Percentiles rank a stretch among this genome's conserved stretches.
phyloP scores from a whole-genome alignment of 2,113 vertebrate genomes.

The Rostratula benghalensis region DNA sequence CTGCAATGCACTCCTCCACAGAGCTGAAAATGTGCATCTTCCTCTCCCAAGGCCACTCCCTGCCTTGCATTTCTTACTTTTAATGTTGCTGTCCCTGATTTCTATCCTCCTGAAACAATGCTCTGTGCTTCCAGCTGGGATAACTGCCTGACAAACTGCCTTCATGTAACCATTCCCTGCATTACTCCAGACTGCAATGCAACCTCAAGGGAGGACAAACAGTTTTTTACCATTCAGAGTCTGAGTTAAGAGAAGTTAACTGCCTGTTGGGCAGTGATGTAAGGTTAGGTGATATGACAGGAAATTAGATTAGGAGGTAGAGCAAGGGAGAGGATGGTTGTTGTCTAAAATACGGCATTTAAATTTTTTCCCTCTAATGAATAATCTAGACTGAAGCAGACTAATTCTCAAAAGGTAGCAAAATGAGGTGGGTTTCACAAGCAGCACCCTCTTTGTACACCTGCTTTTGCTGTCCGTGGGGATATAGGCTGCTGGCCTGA shows the following conservation, averaged over 20 bases:
- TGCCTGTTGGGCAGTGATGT: not conserved
- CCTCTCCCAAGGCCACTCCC: not conserved
- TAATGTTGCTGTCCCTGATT: not conserved
- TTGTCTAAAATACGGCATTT: not conserved
- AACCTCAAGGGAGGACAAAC: not conserved
- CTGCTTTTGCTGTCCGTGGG: no score
- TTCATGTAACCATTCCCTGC: not conserved
- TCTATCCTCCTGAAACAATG: not conserved
- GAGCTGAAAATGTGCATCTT: not conserved
- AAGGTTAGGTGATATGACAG: not conserved
- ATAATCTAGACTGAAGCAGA: not conserved
- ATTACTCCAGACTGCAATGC: not conserved
- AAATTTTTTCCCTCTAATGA: not conserved
- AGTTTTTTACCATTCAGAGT: not conserved
- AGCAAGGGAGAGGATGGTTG: not conserved
- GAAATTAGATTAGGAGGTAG: not conserved
- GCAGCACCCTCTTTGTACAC: not conserved
- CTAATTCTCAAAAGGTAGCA: not conserved
- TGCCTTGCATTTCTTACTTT: not conserved
- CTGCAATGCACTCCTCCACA: not conserved
- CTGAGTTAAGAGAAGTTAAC: not conserved
- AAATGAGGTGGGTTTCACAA: not conserved
- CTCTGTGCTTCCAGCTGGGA: not conserved
- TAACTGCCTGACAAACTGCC: not conserved
- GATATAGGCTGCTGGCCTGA: not conserved